phyloP scores from a whole-genome alignment of 2,888 invertebrate species.

The Tenthredo distinguenda region DNA sequence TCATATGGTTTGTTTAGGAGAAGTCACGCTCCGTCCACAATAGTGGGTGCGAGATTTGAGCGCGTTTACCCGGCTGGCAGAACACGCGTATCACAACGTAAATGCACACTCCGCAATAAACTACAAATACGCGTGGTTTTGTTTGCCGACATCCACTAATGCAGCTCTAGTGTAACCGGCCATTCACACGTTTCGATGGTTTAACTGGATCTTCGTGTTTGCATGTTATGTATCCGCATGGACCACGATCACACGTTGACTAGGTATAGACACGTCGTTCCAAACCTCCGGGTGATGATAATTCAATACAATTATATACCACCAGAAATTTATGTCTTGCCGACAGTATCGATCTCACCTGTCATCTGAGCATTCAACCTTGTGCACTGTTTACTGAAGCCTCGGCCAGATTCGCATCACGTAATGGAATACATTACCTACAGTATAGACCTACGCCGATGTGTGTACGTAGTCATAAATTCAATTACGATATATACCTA shows the following conservation, averaged over 20 bases:
- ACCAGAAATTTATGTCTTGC: neutral
- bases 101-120: constrained; percentile 67
- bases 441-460: neutral
- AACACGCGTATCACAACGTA: constrained; percentile 60
- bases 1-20: constrained; percentile 47
- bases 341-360: neutral
- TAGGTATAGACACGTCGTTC: neutral
- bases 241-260: constrained; percentile 11
- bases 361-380: constrained; percentile 12
- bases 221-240: neutral
- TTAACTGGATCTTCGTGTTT: constrained; percentile 30
- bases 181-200: constrained; percentile 48
- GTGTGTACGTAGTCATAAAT: neutral
- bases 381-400: constrained; percentile 2
- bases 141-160: constrained; percentile 44
- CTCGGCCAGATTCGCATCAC: constrained; percentile 16
- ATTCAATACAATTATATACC: constrained; percentile 17
- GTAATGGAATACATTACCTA: constrained; percentile 10
- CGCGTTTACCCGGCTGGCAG: neutral
- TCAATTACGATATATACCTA: neutral
- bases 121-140: constrained; percentile 63
- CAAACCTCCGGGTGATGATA: neutral
- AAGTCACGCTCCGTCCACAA: constrained; percentile 49
- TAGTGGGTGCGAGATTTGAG: constrained; percentile 23
- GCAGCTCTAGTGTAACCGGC: constrained; percentile 36